These are phyloP conservation scores for Pterocles burchelli DNA, from an alignment of 2,113 vertebrate species.

Conservation along the genomic window DNA sequence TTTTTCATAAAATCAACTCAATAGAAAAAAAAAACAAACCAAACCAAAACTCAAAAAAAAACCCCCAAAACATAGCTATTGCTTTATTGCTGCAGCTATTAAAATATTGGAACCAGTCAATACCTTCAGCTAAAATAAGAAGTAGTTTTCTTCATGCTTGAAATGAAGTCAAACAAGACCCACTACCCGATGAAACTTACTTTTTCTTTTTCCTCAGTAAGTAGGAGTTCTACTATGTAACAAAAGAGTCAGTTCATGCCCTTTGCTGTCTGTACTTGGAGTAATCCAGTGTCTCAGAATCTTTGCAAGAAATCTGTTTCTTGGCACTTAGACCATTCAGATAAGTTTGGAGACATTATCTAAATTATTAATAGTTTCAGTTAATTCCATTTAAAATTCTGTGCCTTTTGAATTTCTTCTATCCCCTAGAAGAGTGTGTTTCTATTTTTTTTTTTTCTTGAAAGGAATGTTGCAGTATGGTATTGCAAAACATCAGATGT, in stretches of 20 bases:
- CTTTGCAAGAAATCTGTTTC: background rate
- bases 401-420: background rate
- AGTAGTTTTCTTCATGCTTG: background rate
- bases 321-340: background rate
- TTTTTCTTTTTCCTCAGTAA: background rate
- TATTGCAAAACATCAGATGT: background rate
- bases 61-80: rapidly evolving
- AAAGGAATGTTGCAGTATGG: background rate
- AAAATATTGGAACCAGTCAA: background rate
- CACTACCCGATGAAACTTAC: background rate
- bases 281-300: background rate
- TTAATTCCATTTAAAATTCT: background rate
- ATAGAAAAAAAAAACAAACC: background rate
- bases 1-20: background rate
- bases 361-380: background rate
- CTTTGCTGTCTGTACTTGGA: background rate
- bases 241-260: background rate
- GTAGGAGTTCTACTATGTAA: background rate
- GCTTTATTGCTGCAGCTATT: background rate
- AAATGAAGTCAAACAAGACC: background rate
- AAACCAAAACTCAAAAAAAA: background rate
- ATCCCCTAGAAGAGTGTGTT: background rate
- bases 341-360: background rate
- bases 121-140: background rate
- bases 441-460: background rate